A percentile compares a stretch with the other conserved stretches of the same genome.
These are phyloP conservation scores for Nycteola revayana DNA, from an alignment of 2,888 invertebrate genomes.

Conservation along the genomic window DNA sequence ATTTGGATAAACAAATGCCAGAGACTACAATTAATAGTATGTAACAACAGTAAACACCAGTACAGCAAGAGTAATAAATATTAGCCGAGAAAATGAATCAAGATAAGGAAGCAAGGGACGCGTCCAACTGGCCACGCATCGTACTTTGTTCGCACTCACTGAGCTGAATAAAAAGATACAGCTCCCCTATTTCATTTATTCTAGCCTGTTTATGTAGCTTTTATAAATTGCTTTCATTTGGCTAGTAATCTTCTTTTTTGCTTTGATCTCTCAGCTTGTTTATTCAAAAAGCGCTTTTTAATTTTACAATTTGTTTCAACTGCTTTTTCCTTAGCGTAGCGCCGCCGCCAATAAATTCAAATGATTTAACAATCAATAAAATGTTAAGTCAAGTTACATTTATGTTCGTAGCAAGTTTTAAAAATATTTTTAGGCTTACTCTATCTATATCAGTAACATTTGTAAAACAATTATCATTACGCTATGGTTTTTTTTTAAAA, in stretches of 20 bases:
- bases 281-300: conserved; percentile 17
- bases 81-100: conserved; percentile 53
- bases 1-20: neutral
- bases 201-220: conserved; percentile 44
- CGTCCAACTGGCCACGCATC: conserved; percentile 26
- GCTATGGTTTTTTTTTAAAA: no score
- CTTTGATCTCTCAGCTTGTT: conserved; percentile 46
- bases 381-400: conserved; percentile 10
- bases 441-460: no score
- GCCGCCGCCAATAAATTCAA: conserved; percentile 10
- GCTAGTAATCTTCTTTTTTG: conserved; percentile 42
- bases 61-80: conserved; percentile 43
- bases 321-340: conserved; percentile 2
- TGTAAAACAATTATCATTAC: no score
- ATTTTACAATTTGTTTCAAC: conserved; percentile 22
- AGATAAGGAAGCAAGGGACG: conserved; percentile 44
- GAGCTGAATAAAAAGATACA: conserved; percentile 67
- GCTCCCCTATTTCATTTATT: conserved; percentile 56
- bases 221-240: conserved; percentile 58
- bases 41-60: conserved; percentile 14
- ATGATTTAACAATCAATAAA: conserved; percentile 24
- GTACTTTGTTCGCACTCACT: conserved; percentile 63
- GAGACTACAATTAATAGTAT: neutral
- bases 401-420: no score
- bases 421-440: no score